phyloP scores from a whole-genome alignment of 1,140 invertebrate species.

The Bombus pyrosoma region DNA sequence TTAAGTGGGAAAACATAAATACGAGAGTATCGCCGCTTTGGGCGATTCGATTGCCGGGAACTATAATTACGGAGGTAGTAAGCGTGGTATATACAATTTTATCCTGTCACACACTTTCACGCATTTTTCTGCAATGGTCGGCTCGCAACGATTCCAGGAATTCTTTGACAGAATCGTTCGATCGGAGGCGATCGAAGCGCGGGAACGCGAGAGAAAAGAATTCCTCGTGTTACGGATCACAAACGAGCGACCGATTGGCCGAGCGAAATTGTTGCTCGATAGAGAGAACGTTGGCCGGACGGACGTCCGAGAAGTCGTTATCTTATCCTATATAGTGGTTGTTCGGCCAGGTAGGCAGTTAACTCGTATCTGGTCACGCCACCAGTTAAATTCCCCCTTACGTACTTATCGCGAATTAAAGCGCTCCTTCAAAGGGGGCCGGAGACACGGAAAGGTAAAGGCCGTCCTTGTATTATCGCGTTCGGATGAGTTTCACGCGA shows the following conservation, averaged over 20 bases:
- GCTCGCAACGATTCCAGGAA: not conserved
- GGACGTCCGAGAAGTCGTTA: constrained; percentile 55
- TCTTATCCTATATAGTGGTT: constrained; percentile 60
- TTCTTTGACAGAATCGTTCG: not conserved
- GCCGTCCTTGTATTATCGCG: constrained; percentile 61
- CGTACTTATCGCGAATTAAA: constrained; percentile 62
- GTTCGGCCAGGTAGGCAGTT: constrained; percentile 58
- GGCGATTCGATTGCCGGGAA: too few species aligned
- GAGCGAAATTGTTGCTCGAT: constrained; percentile 59
- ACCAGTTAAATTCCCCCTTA: constrained; percentile 48
- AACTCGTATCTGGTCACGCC: constrained; percentile 69
- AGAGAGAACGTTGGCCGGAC: constrained; percentile 51
- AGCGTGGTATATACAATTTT: not conserved
- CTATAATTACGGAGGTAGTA: not conserved
- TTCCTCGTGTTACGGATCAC: not conserved
- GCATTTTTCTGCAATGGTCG: not conserved
- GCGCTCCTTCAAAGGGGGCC: constrained; percentile 45
- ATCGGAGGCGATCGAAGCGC: not conserved
- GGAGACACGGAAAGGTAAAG: constrained; percentile 67
- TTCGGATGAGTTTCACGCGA: constrained; percentile 61
- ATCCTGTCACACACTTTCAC: not conserved
- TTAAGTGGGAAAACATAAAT: rapidly evolving
- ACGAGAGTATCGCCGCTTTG: too few species aligned
- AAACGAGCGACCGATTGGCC: constrained; percentile 43
- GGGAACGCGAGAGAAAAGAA: not conserved